Base-by-base conservation (phyloP, 2,113 vertebrate genomes). In the Brachionichthys hirsutus region DNA sequence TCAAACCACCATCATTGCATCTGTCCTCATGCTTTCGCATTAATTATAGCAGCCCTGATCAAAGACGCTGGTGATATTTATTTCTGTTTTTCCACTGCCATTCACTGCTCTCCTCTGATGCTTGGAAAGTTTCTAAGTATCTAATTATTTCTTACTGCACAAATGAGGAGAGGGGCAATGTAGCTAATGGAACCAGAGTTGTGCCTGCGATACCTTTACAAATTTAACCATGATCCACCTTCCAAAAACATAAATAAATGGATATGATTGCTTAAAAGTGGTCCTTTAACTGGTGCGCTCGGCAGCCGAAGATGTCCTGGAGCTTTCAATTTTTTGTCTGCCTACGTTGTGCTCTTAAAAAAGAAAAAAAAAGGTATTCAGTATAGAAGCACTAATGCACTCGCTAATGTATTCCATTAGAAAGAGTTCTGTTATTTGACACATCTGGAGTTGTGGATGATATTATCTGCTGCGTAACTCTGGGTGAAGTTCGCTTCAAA, bases 121-220 rank as follows among this genome's bases (percentile, higher is more conserved):
- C 62, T 67, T 73, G 58, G 73, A 58, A 48, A 46, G 54, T 57
- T 83, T 79, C 61, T 67, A 73, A 73, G 62, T 56, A 69, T 67
- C 58, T 70, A 52, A 77, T 70, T 64, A 67, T 75, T 66, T 77
- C 79, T 78, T 85, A 75, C 65, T 67, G 69, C 71, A 56, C 49
- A 70, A 62, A 57, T 53, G 54, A 85, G 52, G 41, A 67, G 52
- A 65, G 55, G 35, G 51, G 68, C 62, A 68, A 63, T 67, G 59
- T 13, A 73, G 65, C 68, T 51, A 24, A 79, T 63, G 41, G 34
- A 47, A 30, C 41, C 62, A 65, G 62, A 67, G 64, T 57, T 54
- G 48, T 11, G 56, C 13, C 56, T 73, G 43, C 69, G 48, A 73
- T 16, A 70, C 46, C 65, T 67, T 72, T 54, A 63, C 17, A 72